phyloP scores from a whole-genome alignment of 2,113 vertebrate genomes.

The Coregonus clupeaformis region DNA sequence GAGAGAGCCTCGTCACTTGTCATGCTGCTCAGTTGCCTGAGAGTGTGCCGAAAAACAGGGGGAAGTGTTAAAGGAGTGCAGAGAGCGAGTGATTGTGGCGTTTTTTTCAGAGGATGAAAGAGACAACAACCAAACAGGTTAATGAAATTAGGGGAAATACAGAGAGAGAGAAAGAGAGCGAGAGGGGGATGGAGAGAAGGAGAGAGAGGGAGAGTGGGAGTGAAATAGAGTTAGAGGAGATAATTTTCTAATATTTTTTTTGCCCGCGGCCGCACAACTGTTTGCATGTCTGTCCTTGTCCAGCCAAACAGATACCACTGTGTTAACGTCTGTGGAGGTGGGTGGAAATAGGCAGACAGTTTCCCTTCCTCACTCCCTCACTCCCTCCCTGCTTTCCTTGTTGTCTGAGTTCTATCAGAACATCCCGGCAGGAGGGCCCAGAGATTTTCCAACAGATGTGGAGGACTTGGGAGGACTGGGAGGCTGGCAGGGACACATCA shows the following conservation, averaged over 20 bases:
- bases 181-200: neutral
- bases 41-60: constrained; percentile 32
- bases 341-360: constrained; percentile 43
- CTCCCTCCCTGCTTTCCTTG: constrained; percentile 20
- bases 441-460: constrained; percentile 41
- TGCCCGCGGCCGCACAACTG: constrained; percentile 25
- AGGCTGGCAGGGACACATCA: constrained; percentile 8
- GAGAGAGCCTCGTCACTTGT: constrained; percentile 35
- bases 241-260: constrained; percentile 9
- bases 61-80: constrained; percentile 47
- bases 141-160: constrained; percentile 44
- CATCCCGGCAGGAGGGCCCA: constrained; percentile 40
- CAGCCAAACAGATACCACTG: constrained; percentile 50
- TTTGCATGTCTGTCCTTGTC: constrained; percentile 39
- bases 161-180: constrained; percentile 21
- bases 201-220: neutral
- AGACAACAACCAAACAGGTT: constrained; percentile 23
- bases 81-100: constrained; percentile 23
- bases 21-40: constrained; percentile 49
- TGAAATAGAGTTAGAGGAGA: neutral
- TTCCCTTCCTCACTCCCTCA: constrained; percentile 47
- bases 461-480: constrained; percentile 13
- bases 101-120: constrained; percentile 36
- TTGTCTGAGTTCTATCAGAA: constrained; percentile 15
- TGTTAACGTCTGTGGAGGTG: constrained; percentile 48